A percentile compares a stretch with the other conserved stretches of the same genome.
Conservation (phyloP, 1,140 invertebrate species). For the Orussus abietinus region DNA sequence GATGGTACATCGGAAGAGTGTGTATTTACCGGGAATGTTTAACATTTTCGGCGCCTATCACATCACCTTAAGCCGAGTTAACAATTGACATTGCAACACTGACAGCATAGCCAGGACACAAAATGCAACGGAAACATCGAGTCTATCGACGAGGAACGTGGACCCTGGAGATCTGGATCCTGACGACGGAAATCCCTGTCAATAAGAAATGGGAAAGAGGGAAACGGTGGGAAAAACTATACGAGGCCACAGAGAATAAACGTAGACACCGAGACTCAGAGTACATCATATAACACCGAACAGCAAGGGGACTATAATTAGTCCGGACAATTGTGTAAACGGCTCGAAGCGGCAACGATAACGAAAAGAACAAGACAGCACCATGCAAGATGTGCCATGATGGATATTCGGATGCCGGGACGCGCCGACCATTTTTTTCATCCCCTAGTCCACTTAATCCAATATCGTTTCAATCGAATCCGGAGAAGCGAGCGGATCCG, state of each 20-base stretch:
- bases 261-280: slow-evolving; percentile 18
- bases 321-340: slow-evolving; percentile 18
- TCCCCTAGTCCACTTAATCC: too few species aligned
- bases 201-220: slow-evolving; percentile 10
- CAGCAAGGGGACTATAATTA: slow-evolving; percentile 3
- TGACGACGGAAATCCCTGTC: too few species aligned
- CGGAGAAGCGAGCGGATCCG: too few species aligned
- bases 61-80: slow-evolving; percentile 27
- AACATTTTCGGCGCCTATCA: too few species aligned
- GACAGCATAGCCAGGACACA: slow-evolving; percentile 35
- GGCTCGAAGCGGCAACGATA: slow-evolving; percentile 34
- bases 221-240: slow-evolving; percentile 16
- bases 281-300: slow-evolving; percentile 20
- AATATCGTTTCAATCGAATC: too few species aligned
- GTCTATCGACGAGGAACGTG: slow-evolving; percentile 16
- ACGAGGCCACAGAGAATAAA: slow-evolving; percentile 14
- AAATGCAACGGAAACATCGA: slow-evolving; percentile 37
- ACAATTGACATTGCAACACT: slow-evolving; percentile 28
- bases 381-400: too few species aligned
- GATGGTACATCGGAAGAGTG: too few species aligned
- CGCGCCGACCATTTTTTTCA: too few species aligned
- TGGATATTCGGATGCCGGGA: too few species aligned
- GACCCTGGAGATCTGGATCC: too few species aligned
- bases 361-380: too few species aligned
- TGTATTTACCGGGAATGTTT: too few species aligned